phyloP scores from a whole-genome alignment of 2,113 vertebrate species.

The Ondatra zibethicus region DNA sequence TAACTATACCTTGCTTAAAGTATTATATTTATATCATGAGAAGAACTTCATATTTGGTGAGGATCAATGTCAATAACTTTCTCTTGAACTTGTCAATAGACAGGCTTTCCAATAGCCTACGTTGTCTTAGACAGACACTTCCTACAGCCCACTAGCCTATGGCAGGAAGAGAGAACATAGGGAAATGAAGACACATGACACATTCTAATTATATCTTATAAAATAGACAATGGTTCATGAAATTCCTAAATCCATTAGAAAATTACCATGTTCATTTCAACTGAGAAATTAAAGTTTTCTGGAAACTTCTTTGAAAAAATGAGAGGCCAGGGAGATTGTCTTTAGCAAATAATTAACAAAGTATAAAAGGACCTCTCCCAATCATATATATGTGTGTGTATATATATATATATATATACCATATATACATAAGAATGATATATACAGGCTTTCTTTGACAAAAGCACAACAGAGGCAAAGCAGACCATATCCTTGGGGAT shows the following conservation, averaged over 20 bases:
- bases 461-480: slow-evolving; percentile 70
- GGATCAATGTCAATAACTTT: neutral
- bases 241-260: neutral
- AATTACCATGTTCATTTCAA: neutral
- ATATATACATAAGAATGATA: neutral
- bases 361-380: neutral
- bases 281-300: neutral
- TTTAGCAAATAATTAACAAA: slow-evolving; percentile 32
- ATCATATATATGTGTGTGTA: no score
- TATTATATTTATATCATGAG: neutral
- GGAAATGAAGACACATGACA: neutral
- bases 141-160: neutral
- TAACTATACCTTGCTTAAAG: slow-evolving; percentile 52
- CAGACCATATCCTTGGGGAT: slow-evolving; percentile 12
- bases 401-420: no score
- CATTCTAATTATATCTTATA: neutral
- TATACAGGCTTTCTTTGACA: neutral
- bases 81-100: neutral
- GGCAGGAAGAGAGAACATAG: neutral
- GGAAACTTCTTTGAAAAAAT: neutral
- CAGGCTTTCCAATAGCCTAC: neutral
- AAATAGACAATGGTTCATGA: neutral
- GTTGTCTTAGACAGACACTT: neutral
- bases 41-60: slow-evolving; percentile 10
- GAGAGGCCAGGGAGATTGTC: neutral